Conservation (phyloP, 2,113 vertebrate genomes). For the Scortum barcoo region DNA sequence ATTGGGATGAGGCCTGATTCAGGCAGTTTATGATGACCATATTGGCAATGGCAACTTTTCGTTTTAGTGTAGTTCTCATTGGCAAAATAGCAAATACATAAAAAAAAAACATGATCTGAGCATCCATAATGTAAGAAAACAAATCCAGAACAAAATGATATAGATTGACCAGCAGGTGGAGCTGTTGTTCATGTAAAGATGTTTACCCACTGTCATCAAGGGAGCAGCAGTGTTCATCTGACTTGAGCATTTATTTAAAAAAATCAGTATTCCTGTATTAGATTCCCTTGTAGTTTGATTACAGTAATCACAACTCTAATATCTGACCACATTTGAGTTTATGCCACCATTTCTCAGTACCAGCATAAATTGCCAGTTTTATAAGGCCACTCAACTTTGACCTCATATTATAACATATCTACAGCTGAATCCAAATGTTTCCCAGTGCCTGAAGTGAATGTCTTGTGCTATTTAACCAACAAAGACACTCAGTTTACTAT, state of each 20-base stretch:
- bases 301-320: neutral
- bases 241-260: neutral
- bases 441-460: neutral
- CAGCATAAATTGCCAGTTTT: neutral
- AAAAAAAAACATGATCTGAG: too few species aligned
- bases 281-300: neutral
- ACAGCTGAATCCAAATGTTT: neutral
- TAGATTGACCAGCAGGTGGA: conserved; percentile 1
- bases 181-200: conserved; percentile 11
- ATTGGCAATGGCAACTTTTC: neutral
- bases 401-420: neutral
- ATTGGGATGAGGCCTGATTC: neutral
- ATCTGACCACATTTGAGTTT: neutral
- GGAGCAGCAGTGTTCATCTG: neutral
- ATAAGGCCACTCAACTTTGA: neutral
- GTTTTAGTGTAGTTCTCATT: too few species aligned
- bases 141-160: neutral
- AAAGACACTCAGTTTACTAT: too few species aligned
- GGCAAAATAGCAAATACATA: too few species aligned
- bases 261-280: neutral
- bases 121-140: too few species aligned
- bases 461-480: neutral
- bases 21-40: neutral
- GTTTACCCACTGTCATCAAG: neutral
- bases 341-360: neutral